phyloP scores from a whole-genome alignment of 2,797 vertebrate genomes.

The Sebastes minor region DNA sequence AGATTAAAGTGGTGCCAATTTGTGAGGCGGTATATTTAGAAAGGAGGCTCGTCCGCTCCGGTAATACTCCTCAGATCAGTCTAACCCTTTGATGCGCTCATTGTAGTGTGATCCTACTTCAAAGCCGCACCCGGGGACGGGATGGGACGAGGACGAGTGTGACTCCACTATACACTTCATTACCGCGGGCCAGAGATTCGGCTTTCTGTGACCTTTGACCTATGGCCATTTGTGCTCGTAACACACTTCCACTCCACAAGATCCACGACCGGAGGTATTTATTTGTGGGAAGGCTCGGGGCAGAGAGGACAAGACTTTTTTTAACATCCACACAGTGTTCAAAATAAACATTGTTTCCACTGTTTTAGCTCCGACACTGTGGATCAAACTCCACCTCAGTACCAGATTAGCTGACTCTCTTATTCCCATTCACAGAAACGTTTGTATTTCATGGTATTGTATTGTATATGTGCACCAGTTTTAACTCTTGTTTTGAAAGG shows the following conservation, averaged over 20 bases:
- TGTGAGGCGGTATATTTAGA: slow-evolving; percentile 77
- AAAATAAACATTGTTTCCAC: background rate
- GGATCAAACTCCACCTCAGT: background rate
- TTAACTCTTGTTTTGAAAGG: background rate
- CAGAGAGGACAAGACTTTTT: background rate
- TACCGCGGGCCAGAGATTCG: slow-evolving; percentile 28
- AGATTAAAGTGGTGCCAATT: slow-evolving; percentile 78
- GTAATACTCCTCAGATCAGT: slow-evolving; percentile 74
- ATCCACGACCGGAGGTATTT: slow-evolving; percentile 21
- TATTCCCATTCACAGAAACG: background rate
- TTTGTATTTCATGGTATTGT: background rate
- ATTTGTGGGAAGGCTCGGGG: background rate
- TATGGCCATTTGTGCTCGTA: slow-evolving; percentile 40
- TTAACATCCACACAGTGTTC: background rate
- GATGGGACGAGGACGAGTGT: background rate
- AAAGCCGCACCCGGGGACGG: slow-evolving; percentile 64
- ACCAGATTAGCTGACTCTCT: background rate
- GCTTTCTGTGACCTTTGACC: slow-evolving; percentile 62
- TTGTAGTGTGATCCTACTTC: slow-evolving; percentile 79
- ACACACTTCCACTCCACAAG: slow-evolving; percentile 37
- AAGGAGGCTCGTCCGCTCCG: slow-evolving; percentile 46
- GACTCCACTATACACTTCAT: slow-evolving; percentile 42
- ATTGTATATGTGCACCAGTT: background rate
- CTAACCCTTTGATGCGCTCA: slow-evolving; percentile 77
- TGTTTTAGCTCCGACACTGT: background rate